phyloP scores from a whole-genome alignment of 2,113 vertebrate genomes.

The Thamnaconus septentrionalis region DNA sequence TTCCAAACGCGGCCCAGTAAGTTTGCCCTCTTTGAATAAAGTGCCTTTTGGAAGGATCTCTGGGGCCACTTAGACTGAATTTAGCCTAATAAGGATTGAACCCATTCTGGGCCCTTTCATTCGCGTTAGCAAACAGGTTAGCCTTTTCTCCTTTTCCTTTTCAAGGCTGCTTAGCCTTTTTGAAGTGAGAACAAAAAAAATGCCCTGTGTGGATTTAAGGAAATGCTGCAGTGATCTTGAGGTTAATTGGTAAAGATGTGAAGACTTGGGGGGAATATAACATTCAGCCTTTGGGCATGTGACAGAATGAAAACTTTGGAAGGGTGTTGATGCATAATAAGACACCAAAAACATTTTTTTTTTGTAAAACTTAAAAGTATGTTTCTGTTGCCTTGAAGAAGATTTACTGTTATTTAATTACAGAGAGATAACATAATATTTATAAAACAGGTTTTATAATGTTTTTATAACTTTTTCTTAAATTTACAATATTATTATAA shows the following conservation, averaged over 20 bases:
- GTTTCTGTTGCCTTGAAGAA: no score
- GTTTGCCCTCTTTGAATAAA: conserved; percentile 53
- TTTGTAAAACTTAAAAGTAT: no score
- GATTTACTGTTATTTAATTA: no score
- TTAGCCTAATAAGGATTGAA: conserved; percentile 98
- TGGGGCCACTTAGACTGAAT: conserved; percentile 92
- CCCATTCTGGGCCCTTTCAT: conserved; percentile 75
- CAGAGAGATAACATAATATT: no score
- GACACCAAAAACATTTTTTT: no score
- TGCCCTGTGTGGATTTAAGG: conserved; percentile 94
- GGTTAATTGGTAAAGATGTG: conserved; percentile 97
- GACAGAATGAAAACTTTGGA: conserved; percentile 66
- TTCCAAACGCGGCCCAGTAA: conserved; percentile 46
- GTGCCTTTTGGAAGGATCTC: conserved; percentile 85
- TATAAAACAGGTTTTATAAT: no score
- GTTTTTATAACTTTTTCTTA: no score
- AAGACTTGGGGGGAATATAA: conserved; percentile 88
- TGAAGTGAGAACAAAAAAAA: conserved; percentile 82
- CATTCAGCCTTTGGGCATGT: conserved; percentile 82
- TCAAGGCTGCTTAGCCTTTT: conserved; percentile 86
- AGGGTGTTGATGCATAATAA: conserved; percentile 67
- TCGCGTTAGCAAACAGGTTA: conserved; percentile 96
- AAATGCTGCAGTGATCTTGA: conserved; percentile 87
- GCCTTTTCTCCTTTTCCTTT: conserved; percentile 90
- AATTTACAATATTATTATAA: no score